Evolutionary conservation across 2,113 vertebrate species (phyloP), one percentile per base, ranked within the genome.

Genomic region (Phalacrocorax aristotelis): DNA sequence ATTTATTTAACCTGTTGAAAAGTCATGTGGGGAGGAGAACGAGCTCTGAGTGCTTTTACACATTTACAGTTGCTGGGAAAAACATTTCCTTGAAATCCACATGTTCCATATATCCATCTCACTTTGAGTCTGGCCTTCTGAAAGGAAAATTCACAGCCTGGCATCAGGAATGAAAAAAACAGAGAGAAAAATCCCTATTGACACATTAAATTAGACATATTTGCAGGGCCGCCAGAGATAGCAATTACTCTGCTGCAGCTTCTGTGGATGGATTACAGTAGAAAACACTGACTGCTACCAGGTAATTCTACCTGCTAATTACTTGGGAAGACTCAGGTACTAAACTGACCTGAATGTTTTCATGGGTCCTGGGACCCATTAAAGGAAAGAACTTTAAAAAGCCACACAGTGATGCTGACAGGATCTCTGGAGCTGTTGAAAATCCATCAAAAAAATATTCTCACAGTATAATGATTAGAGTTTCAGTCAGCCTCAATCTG

Each of bases 241-340:
- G 96, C 92, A 97, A 83, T 97, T 94, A 96, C 92, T 90, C 87
- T 55, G 88, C 75, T 78, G 92, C 69, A 96, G 87, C 57, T 96
- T 80, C 83, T 95, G 83, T 66, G 86, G 95, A 97, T 4, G 11
- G 86, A 97, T 93, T 94, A 96, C 65, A 96, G 87, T 88, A 95
- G 93, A 97, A 97, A 97, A 94, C 65, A 96, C 72, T 60, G 90
- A 85, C 90, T 96, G 91, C 95, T 97, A 96, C 97, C 95, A 89
- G 77, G 87, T 97, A 97, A 97, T 97, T 97, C 96, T 95, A 97
- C 94, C 96, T 97, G 93, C 95, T 98, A 98, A 98, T 98, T 98
- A 97, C 96, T 96, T 94, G 85, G 95, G 96, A 98, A 98, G 95
- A 96, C 83, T 96, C 86, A 76, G 84, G 96, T 95, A 94, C 90